Percentiles rank a stretch among this genome's conserved stretches.
phyloP scores from a whole-genome alignment of 2,888 invertebrate species.

The Noctuana brunneofusca region DNA sequence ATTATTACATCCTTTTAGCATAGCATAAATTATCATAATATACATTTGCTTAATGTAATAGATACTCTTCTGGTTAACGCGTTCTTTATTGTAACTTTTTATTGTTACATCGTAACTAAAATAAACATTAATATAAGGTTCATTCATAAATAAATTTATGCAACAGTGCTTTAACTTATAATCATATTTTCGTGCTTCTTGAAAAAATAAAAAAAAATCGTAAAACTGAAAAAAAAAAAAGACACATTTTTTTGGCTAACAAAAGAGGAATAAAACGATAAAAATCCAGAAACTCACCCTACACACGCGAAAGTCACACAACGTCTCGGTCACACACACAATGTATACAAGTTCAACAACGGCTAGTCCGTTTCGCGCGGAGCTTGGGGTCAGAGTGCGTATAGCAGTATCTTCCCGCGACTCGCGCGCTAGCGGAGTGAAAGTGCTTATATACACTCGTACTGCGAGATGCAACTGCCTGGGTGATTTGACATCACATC shows the following conservation, averaged over 20 bases:
- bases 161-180: no score
- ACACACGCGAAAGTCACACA: conserved; percentile 61
- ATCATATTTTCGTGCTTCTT: no score
- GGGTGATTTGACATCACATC: conserved; percentile 54
- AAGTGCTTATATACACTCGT: conserved; percentile 80
- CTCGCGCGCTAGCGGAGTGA: conserved; percentile 70
- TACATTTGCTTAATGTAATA: not conserved
- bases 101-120: not conserved
- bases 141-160: no score
- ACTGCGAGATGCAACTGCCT: conserved; percentile 61
- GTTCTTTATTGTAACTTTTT: not conserved
- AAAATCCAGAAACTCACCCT: conserved; percentile 61
- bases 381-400: conserved; percentile 73
- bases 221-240: not conserved
- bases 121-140: no score
- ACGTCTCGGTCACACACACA: conserved; percentile 65
- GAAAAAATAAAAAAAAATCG: not conserved
- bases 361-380: conserved; percentile 47
- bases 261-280: conserved; percentile 14
- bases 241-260: not conserved
- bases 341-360: conserved; percentile 33
- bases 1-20: not conserved
- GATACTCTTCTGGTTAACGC: not conserved
- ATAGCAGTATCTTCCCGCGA: conserved; percentile 62
- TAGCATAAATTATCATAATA: not conserved